Base-by-base conservation (phyloP, 2,888 invertebrate genomes). In the Epiblema foenella region DNA sequence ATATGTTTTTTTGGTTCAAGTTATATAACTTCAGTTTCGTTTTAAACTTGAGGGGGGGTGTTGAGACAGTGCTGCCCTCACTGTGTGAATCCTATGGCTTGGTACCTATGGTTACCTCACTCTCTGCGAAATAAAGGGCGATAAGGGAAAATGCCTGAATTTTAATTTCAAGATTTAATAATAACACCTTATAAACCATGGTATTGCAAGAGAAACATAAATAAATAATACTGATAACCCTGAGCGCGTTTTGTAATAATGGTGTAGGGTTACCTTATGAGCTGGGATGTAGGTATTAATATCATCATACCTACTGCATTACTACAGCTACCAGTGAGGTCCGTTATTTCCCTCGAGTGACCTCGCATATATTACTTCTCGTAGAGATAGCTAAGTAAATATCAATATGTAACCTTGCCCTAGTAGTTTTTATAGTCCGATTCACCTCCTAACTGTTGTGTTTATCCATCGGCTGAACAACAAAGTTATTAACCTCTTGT, bases 401-500 rank as follows among this genome's bases (percentile, higher is more conserved):
- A 71, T 62, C 66, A 56, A 58, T 71, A 67, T 62, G 52, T 17
- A 51, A 57, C 66, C 66, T 62, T 57, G 20, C n/a, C 39, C 62
- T 37, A 56, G 46, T 11, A 49, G 60, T 71, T 66, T 29, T 59
- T 58, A 24, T 18, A 54, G 42, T 59, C 46, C 39, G 33, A 60
- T 60, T 66, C 66, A 37, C 46, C 49, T 52, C 65, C 51, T 70
- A 60, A 60, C 70, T 17, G 56, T 54, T 12, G 29, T 66, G 66
- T 71, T 71, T 71, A 56, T 56, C 51, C 59, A 56, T 39, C 56
- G 15, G 49, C 54, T 67, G 49, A 17, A 62, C 56, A 67, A 60
- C 60, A 71, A 62, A 56, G 67, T 71, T 71, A 71, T 71, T 71
- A 71, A 56, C 56, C 60, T 71, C 62, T 71, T 51, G 49, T 62